Evolutionary conservation across 37 sponge, comb jelly and placozoan genomes (phyloP).

Genomic region (Oopsacas minuta): DNA sequence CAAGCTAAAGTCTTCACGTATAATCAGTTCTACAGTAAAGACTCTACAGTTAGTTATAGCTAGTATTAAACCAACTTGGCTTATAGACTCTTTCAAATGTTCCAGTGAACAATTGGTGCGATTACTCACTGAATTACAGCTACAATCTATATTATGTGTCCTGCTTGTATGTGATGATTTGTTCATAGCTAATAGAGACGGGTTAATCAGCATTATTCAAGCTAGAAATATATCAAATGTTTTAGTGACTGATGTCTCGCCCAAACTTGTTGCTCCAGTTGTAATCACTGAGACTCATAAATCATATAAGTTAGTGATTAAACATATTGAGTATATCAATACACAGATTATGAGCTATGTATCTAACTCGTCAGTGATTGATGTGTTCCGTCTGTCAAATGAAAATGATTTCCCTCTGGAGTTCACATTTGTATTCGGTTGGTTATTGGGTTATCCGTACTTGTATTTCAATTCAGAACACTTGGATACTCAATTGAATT

Average conservation of each 20-base stretch:
- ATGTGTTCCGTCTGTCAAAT: neutral
- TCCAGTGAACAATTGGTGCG: neutral
- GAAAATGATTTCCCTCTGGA: neutral
- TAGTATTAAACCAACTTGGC: neutral
- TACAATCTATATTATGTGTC: neutral
- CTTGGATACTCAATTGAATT: neutral
- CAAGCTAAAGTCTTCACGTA: neutral
- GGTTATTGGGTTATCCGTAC: neutral
- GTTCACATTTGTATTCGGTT: neutral
- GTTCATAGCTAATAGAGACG: neutral
- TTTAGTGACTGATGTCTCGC: neutral
- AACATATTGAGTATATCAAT: neutral
- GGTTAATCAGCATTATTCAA: neutral
- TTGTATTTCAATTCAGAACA: neutral
- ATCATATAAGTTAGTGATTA: neutral
- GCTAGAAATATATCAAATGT: neutral
- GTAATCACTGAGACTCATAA: neutral
- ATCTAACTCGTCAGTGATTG: neutral
- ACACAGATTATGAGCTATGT: neutral
- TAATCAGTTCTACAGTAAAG: neutral
- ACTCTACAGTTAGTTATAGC: neutral
- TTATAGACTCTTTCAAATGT: neutral
- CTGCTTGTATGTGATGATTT: neutral
- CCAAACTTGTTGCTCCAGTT: neutral
- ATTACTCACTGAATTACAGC: neutral